Evolutionary conservation across 1,140 invertebrate species (phyloP).

Genomic region (Cephus cinctus): DNA sequence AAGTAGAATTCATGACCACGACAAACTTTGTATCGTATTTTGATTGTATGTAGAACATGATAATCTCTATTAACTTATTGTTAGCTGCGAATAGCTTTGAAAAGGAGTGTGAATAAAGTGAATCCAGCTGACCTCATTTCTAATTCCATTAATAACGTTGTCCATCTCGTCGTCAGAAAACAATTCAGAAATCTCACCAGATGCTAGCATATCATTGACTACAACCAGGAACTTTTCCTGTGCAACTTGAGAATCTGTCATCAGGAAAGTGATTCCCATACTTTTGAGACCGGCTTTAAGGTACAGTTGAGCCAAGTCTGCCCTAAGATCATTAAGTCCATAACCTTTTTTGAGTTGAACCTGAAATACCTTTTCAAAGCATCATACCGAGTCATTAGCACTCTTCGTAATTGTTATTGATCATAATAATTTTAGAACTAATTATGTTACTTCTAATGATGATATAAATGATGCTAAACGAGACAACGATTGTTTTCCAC

Average conservation of each 20-base stretch:
- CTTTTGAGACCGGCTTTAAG: constrained; percentile 86
- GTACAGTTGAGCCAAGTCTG: constrained; percentile 81
- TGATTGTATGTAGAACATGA: too few relatives aligned
- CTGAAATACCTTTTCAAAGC: constrained; percentile 69
- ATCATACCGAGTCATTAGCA: too few relatives aligned
- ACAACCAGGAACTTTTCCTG: constrained; percentile 90
- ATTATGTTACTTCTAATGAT: constrained; percentile 81
- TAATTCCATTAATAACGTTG: constrained; percentile 77
- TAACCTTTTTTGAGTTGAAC: constrained; percentile 89
- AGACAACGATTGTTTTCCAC: constrained; percentile 90
- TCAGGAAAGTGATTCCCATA: constrained; percentile 84
- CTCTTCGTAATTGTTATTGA: too few relatives aligned
- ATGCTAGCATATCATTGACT: constrained; percentile 91
- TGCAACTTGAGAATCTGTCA: constrained; percentile 91
- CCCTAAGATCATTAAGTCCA: constrained; percentile 77
- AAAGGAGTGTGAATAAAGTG: neutral
- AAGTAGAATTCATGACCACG: too few relatives aligned
- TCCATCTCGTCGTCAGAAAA: constrained; percentile 90
- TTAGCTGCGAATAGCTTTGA: too few relatives aligned
- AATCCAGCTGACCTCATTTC: constrained; percentile 71
- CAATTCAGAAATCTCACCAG: constrained; percentile 90
- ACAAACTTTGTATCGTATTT: too few relatives aligned
- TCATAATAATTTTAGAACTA: too few relatives aligned
- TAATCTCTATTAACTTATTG: too few relatives aligned
- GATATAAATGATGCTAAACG: constrained; percentile 86